A percentile compares a stretch with the other conserved stretches of the same genome.
Evolutionary conservation across 1,140 invertebrate genomes (phyloP).

Genomic region (Pachypeltis micranthus): DNA sequence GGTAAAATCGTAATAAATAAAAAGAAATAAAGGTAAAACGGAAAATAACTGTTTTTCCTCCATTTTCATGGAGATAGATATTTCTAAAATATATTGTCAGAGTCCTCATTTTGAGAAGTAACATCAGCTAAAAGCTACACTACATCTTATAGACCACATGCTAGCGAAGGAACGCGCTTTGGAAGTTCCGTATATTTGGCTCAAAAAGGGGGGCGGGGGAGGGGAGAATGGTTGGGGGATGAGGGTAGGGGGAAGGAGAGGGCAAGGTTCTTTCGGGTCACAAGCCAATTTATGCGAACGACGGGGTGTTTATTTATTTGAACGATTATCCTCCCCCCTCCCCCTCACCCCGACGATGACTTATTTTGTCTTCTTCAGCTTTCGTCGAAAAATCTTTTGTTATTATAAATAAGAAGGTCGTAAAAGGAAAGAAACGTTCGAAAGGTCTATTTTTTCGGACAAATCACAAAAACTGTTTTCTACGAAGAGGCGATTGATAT

Average conservation of each 20-base stretch:
- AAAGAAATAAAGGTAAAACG: too few species aligned
- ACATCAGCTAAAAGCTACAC: slow-evolving; percentile 19
- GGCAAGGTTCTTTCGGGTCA: not conserved
- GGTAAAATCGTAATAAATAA: too few species aligned
- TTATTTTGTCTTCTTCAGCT: too few species aligned
- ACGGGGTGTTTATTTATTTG: too few species aligned
- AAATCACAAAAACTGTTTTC: too few species aligned
- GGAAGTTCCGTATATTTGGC: slow-evolving; percentile 13
- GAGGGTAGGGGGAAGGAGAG: not conserved
- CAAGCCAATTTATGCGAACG: not conserved
- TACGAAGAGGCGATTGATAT: too few species aligned
- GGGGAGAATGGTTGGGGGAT: not conserved
- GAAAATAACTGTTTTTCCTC: not conserved
- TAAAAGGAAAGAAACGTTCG: too few species aligned
- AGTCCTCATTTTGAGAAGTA: slow-evolving; percentile 19
- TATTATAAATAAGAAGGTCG: too few species aligned
- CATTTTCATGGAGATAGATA: slow-evolving; percentile 13
- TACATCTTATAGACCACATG: slow-evolving; percentile 24
- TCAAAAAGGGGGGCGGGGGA: slow-evolving; percentile 3
- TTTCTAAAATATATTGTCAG: slow-evolving; percentile 21
- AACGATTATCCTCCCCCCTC: too few species aligned
- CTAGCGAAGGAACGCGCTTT: slow-evolving; percentile 16
- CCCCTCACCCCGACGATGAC: too few species aligned
- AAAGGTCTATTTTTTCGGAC: too few species aligned
- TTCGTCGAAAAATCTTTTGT: too few species aligned